Percentiles rank a stretch among this genome's conserved stretches.
These are phyloP conservation scores for Lordiphosa clarofinis DNA, from an alignment of 1,140 invertebrate genomes.

Conservation along the genomic window DNA sequence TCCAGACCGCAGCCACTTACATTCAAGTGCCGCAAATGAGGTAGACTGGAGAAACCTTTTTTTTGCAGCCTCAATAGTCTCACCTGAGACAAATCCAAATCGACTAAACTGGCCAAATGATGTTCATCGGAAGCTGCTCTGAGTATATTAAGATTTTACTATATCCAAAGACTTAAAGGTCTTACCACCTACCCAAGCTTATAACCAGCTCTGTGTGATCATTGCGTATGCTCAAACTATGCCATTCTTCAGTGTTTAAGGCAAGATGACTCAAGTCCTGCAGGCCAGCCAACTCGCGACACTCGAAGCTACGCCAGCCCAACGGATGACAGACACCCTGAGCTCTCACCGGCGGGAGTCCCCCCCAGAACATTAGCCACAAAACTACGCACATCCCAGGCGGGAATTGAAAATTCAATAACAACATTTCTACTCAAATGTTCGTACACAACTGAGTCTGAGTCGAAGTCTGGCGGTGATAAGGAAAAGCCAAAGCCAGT, in stretches of 20 bases:
- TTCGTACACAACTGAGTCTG: constrained; percentile 34
- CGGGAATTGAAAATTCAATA: neutral
- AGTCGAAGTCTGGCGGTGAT: constrained; percentile 16
- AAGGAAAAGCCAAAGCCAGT: constrained; percentile 34
- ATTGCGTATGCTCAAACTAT: constrained; percentile 37
- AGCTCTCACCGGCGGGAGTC: constrained; percentile 1
- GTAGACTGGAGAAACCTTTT: constrained; percentile 45
- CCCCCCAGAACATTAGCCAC: constrained; percentile 18
- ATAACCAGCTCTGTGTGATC: constrained; percentile 33
- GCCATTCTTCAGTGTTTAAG: constrained; percentile 29
- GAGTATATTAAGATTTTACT: neutral
- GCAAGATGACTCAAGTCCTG: constrained; percentile 31
- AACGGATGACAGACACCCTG: constrained; percentile 31
- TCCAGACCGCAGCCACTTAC: constrained; percentile 45
- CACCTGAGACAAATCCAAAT: constrained; percentile 41
- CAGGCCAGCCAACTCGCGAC: constrained; percentile 42
- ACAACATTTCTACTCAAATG: constrained; percentile 49
- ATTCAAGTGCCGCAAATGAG: constrained; percentile 47
- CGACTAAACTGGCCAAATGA: constrained; percentile 23
- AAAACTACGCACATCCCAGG: no score
- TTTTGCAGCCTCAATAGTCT: constrained; percentile 30
- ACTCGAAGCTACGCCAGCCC: constrained; percentile 47
- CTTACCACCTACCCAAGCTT: constrained; percentile 16
- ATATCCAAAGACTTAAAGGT: neutral
- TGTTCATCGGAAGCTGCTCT: constrained; percentile 8